Evolutionary conservation across 2,797 vertebrate genomes (phyloP), one percentile per base, ranked within the genome.

Genomic region (Tinamus major): DNA sequence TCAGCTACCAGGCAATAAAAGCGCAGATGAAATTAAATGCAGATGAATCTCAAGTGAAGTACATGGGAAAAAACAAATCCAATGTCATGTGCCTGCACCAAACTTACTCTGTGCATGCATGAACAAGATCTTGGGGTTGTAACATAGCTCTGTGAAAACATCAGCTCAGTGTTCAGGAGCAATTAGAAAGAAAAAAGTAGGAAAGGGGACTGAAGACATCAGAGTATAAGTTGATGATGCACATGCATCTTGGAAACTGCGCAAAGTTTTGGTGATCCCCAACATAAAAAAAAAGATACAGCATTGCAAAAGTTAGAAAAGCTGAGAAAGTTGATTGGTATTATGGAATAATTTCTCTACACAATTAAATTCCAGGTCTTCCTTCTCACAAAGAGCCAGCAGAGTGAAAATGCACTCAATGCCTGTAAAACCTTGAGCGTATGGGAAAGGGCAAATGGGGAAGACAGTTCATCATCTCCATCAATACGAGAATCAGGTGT

Each of bases 11-110:
- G 49, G 58, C 59, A 70, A n/a, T 16, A 85, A 81, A 90, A 87
- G 31, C 24, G 79, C 27, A 79, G 51, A 74, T 61, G 61, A 95
- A 90, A 89, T 89, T 84, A 84, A 84, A 88, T 10, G 81, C 13
- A 41, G 63, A 70, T 26, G 61, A 80, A 75, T 17, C 20, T 77
- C 61, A 77, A 79, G 58, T 12, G 23, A 87, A 53, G 49, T 29
- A 81, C 18, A 19, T 7, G 29, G 51, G 41, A 8, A 35, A 88
- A 90, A 72, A 3, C n/a, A 88, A 88, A 49, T 6, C 18, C 26
- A 87, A 56, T 1, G 1, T 69, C 59, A 35, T 13, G 8, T 0
- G 23, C 42, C 63, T 44, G 31, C 44, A 39, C 13, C 26, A 44
- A 94, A 68, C 46, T 69, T 63, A 46, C 17, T 64, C 59, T 68